phyloP scores from a whole-genome alignment of 2,113 vertebrate genomes.

The Plectropomus leopardus region DNA sequence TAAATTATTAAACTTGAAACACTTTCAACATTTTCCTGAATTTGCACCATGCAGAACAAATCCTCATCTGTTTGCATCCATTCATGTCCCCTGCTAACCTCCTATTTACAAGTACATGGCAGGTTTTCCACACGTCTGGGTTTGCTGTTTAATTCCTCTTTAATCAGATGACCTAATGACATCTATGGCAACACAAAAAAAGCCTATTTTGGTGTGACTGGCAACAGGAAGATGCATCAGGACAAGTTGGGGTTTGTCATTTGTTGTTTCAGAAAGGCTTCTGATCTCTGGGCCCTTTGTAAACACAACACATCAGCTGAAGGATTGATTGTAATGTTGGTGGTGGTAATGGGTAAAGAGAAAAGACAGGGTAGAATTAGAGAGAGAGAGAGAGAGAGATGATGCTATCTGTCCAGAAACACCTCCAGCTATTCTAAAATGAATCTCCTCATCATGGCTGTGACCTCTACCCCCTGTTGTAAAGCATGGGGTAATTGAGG shows the following conservation, averaged over 20 bases:
- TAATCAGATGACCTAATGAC: neutral
- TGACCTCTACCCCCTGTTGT: constrained; percentile 63
- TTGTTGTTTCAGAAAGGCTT: constrained; percentile 1
- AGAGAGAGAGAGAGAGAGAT: constrained; percentile 20
- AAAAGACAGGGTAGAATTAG: neutral
- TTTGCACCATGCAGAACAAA: too few species aligned
- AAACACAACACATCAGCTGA: constrained; percentile 30
- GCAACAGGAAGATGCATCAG: neutral
- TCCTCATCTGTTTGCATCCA: too few species aligned
- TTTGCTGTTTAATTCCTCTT: too few species aligned
- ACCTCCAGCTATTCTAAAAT: constrained; percentile 63
- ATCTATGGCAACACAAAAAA: neutral
- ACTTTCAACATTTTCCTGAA: too few species aligned
- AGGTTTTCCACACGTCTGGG: too few species aligned
- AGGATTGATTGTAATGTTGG: constrained; percentile 24
- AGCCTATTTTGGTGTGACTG: neutral
- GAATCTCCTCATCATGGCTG: constrained; percentile 54
- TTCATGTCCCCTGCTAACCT: neutral
- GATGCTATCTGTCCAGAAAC: constrained; percentile 54
- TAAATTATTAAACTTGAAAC: too few species aligned
- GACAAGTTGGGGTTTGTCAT: constrained; percentile 4
- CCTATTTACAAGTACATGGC: neutral
- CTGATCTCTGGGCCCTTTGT: constrained; percentile 15
- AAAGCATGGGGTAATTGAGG: constrained; percentile 75
- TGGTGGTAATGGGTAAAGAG: constrained; percentile 8